These are phyloP conservation scores for Meda fulgida DNA, from an alignment of 2,797 vertebrate genomes.

Conservation along the genomic window DNA sequence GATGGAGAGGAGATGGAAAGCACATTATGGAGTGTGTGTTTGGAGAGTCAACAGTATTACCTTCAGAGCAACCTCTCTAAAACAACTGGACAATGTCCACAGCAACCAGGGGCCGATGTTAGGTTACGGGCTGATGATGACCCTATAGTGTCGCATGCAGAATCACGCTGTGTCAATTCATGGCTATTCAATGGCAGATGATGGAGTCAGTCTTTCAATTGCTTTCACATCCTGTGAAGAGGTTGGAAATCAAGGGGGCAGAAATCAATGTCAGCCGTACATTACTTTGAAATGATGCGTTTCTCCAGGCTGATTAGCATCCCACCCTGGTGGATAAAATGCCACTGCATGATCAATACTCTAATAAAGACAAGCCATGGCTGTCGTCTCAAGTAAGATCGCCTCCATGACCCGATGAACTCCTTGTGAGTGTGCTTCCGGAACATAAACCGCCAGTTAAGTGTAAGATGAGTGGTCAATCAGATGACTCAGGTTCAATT, in stretches of 20 bases:
- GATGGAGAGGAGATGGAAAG: constrained; percentile 25
- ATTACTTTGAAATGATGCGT: constrained; percentile 51
- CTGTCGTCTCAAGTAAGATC: constrained; percentile 9
- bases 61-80: constrained; percentile 23
- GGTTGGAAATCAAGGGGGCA: constrained; percentile 35
- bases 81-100: constrained; percentile 6
- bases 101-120: neutral
- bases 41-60: neutral
- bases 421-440: constrained; percentile 1
- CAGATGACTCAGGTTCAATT: neutral
- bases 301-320: constrained; percentile 42
- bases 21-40: neutral
- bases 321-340: constrained; percentile 44
- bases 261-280: constrained; percentile 51
- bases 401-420: constrained; percentile 32
- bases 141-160: neutral
- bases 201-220: constrained; percentile 37
- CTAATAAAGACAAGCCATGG: constrained; percentile 42
- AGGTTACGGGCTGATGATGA: neutral
- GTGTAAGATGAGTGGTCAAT: constrained; percentile 2
- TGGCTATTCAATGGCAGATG: constrained; percentile 1
- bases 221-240: constrained; percentile 42
- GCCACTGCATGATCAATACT: constrained; percentile 28
- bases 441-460: constrained; percentile 5
- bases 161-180: neutral